Evolutionary conservation across 1,140 invertebrate genomes (phyloP).

Genomic region (Trachymyrmex cornetzi): DNA sequence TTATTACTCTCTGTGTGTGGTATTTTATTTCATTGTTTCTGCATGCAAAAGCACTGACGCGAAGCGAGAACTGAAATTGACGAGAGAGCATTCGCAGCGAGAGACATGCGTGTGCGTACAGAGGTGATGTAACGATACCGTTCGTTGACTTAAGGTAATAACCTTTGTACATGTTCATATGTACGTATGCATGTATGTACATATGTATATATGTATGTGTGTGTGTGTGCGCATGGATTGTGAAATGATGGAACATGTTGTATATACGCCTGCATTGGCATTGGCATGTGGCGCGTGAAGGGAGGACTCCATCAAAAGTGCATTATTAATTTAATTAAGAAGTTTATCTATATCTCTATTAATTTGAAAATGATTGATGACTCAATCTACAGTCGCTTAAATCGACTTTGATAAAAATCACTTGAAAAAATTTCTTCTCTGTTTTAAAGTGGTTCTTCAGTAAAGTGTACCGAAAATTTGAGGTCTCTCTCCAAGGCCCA

Average conservation of each 20-base stretch:
- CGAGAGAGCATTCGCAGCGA: slow-evolving; percentile 17
- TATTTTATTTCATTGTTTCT: slow-evolving; percentile 26
- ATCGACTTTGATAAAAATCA: background rate
- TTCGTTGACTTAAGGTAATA: slow-evolving; percentile 53
- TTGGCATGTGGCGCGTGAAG: background rate
- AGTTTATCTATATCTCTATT: background rate
- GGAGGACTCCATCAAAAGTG: slow-evolving; percentile 12
- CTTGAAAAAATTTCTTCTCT: background rate
- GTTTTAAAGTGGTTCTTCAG: background rate
- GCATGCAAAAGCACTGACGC: background rate
- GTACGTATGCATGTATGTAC: background rate
- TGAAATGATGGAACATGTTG: slow-evolving; percentile 17
- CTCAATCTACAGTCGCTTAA: background rate
- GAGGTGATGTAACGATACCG: slow-evolving; percentile 32
- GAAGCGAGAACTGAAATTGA: slow-evolving; percentile 31
- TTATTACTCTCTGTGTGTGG: background rate
- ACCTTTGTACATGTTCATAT: background rate
- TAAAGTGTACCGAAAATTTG: no score
- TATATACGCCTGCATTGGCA: background rate
- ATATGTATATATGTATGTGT: background rate
- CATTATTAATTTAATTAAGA: slow-evolving; percentile 33
- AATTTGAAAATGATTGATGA: slow-evolving; percentile 12
- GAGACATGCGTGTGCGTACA: background rate
- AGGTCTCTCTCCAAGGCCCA: no score
- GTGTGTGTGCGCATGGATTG: background rate